Conservation (phyloP, 2,113 vertebrate species). For the Hemibagrus wyckioides region DNA sequence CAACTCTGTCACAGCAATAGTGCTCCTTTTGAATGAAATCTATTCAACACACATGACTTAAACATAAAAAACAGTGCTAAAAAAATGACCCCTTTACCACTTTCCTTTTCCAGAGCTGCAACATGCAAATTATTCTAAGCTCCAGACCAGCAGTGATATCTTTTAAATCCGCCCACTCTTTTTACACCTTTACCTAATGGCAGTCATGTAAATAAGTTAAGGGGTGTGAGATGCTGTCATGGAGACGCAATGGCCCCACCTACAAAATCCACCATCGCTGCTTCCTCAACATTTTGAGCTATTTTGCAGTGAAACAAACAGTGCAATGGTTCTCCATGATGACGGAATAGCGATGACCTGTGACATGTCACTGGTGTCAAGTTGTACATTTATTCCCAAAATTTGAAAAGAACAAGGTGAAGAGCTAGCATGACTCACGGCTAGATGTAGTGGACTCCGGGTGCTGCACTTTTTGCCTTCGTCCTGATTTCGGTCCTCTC, state of each 20-base stretch:
- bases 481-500: constrained; percentile 78
- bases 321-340: background rate
- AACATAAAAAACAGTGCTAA: background rate
- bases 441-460: constrained; percentile 92
- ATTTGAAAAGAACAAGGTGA: background rate
- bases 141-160: background rate
- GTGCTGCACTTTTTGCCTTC: constrained; percentile 77
- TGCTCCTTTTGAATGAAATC: background rate
- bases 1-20: background rate
- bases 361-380: background rate
- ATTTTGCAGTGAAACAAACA: background rate
- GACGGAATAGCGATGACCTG: background rate
- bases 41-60: background rate
- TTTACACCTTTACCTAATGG: background rate
- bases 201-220: background rate
- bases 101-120: background rate
- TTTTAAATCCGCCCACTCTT: background rate
- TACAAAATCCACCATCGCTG: background rate
- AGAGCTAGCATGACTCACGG: constrained; percentile 76
- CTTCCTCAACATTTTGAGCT: background rate
- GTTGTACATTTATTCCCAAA: background rate
- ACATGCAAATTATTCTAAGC: background rate
- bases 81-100: background rate
- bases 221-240: background rate
- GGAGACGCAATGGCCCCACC: background rate